Evolutionary conservation across 2,113 vertebrate genomes (phyloP), one percentile per base, ranked within the genome.

Genomic region (Pseudolaguvia tuberculata): DNA sequence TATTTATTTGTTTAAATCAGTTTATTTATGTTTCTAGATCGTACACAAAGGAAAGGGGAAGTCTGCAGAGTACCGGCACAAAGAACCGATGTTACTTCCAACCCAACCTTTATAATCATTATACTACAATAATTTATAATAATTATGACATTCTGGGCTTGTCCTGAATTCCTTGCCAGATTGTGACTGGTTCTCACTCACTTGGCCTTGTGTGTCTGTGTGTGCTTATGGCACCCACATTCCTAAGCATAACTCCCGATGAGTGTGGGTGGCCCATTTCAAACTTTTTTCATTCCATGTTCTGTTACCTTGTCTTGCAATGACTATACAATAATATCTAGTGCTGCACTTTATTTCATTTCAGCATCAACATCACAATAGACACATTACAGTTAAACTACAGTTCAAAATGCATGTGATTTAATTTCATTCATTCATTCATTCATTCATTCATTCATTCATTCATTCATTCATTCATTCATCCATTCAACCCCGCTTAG

Each of bases 181-280:
- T 12, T 29, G 25, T 35, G 62, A 72, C 62, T 23, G 29, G 21
- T 69, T 76, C 56, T 45, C 47, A 51, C 50, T 80, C n/a, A 39
- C 39, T 53, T 29, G 14, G 35, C 53, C 47, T 35, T 73, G 21
- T 67, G 29, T 65, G 59, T 61, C 67, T 62, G 50, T 66, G 70
- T 72, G 73, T 73, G 73, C 77, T 76, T 72, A 58, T 73, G 73
- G 69, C 55, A 68, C 55, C 61, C 55, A 72, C 42, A 50, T 59
- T 59, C 70, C 42, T 59, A 59, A 58, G 57, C 31, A 23, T 51
- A 68, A 66, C 31, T 62, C 62, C 72, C 57, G 57, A 55, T 61
- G 39, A 53, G 71, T 72, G 29, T 82, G 78, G 81, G 81, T 79
- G 78, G 81, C 62, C 79, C 61, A 57, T 55, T 62, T 57, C 39